Evolutionary conservation across 2,888 invertebrate genomes (phyloP), one percentile per base, ranked within the genome.

Genomic region (Tineola bisselliella): DNA sequence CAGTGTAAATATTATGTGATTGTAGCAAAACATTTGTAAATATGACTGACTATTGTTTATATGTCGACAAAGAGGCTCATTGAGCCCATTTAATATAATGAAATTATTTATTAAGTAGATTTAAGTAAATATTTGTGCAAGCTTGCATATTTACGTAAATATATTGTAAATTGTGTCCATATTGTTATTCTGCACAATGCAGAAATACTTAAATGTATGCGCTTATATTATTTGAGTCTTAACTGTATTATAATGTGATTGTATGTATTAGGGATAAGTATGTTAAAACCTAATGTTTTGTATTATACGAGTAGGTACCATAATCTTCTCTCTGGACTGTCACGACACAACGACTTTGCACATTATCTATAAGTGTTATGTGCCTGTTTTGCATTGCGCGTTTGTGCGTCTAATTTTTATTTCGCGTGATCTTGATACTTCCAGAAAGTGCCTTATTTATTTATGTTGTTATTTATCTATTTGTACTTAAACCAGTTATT

Each of bases 151-250:
- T 63, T 62, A 59, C 61, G 73, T 71, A 71, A 73, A 74, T 81
- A 79, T 82, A 17, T 58, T 87, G 86, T 87, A 87, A 86, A 87
- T 86, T 86, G 81, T 82, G 84, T 84, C 84, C 79, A 82, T 84
- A 86, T 83, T 86, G 87, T 87, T 87, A 87, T 87, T 87, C 87
- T 87, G 87, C 86, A 87, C 78, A 87, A 86, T 86, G 87, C 86
- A 76, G 87, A 87, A 87, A 84, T 87, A 86, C 78, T 84, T 84
- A 80, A 80, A 76, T 83, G 81, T 86, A 84, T 87, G 87, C 87
- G 87, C 87, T 87, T 87, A 86, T 84, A 75, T 80, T 79, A 75
- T 77, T 79, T 79, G 73, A 77, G 77, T 84, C 78, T 84, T 25
- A 74, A 78, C 59, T 57, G 44, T 60, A 60, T 60, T 15, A 56